These are phyloP conservation scores for Allophyes oxyacanthae DNA, from an alignment of 2,888 invertebrate species.

Conservation along the genomic window DNA sequence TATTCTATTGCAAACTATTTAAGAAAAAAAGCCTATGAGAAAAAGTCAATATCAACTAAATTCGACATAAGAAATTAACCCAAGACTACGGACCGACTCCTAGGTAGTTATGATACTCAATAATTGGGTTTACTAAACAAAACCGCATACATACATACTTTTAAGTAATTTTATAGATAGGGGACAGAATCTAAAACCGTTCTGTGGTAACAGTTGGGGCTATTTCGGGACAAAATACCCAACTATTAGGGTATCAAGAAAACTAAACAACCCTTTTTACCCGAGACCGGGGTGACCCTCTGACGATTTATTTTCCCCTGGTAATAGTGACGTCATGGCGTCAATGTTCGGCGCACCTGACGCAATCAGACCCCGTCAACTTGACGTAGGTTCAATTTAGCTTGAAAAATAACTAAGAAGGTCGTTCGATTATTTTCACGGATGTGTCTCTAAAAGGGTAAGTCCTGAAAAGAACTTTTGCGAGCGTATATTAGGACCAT, in stretches of 20 bases:
- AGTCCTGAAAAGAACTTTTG: slow-evolving; percentile 23
- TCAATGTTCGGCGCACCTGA: slow-evolving; percentile 61
- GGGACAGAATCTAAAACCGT: slow-evolving; percentile 37
- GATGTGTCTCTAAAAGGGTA: slow-evolving; percentile 20
- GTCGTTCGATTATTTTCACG: slow-evolving; percentile 47
- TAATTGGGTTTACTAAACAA: neutral
- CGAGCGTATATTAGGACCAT: slow-evolving; percentile 7
- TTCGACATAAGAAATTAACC: no score
- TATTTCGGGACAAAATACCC: slow-evolving; percentile 40
- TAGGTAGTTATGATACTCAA: no score
- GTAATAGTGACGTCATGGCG: slow-evolving; percentile 56
- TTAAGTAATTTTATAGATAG: slow-evolving; percentile 42
- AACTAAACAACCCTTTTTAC: slow-evolving; percentile 56
- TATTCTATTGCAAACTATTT: no score
- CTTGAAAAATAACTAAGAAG: slow-evolving; percentile 35
- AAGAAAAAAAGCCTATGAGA: no score
- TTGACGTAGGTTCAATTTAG: slow-evolving; percentile 62
- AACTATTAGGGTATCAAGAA: slow-evolving; percentile 56
- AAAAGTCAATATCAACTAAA: no score
- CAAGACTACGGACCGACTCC: no score
- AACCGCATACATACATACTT: slow-evolving; percentile 17
- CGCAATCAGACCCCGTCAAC: slow-evolving; percentile 69
- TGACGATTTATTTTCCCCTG: slow-evolving; percentile 53
- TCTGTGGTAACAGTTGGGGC: slow-evolving; percentile 52
- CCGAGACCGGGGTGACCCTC: slow-evolving; percentile 41